Percentiles rank a stretch among this genome's conserved stretches.
phyloP scores from a whole-genome alignment of 2,797 vertebrate species.

The Sebastiscus albofasciatus region DNA sequence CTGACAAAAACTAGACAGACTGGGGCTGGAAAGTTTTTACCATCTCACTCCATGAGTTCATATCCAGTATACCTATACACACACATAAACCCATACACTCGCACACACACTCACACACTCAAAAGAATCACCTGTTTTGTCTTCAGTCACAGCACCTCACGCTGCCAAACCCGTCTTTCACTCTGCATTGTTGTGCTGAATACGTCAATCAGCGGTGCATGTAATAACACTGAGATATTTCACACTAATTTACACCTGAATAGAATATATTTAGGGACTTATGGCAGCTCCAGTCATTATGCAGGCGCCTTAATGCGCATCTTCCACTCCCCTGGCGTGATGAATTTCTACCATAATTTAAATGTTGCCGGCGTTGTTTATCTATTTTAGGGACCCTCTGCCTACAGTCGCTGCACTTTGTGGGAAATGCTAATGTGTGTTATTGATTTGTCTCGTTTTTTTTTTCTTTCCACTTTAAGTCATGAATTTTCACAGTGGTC shows the following conservation, averaged over 20 bases:
- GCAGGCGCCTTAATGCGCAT: neutral
- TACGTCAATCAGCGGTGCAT: constrained; percentile 9
- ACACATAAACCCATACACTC: no score
- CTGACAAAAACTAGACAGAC: neutral
- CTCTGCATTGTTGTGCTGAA: constrained; percentile 13
- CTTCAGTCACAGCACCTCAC: neutral
- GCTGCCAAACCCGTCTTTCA: constrained; percentile 13
- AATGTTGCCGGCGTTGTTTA: constrained; percentile 25
- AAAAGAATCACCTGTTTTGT: neutral
- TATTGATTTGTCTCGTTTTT: constrained; percentile 40
- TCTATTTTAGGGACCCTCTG: constrained; percentile 7
- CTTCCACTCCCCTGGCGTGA: constrained; percentile 1
- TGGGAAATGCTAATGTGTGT: constrained; percentile 28
- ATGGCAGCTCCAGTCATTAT: neutral
- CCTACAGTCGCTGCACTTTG: constrained; percentile 10
- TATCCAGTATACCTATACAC: neutral
- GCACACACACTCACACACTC: neutral
- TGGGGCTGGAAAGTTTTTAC: neutral
- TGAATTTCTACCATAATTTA: constrained; percentile 23
- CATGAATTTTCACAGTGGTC: constrained; percentile 32
- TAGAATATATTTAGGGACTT: constrained; percentile 15
- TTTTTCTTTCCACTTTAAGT: constrained; percentile 24
- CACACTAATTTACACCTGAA: constrained; percentile 67
- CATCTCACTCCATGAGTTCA: neutral
- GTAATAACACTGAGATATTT: constrained; percentile 31